Evolutionary conservation across 1,140 invertebrate genomes (phyloP), one percentile per base, ranked within the genome.

Genomic region (Schmidtea mediterranea): DNA sequence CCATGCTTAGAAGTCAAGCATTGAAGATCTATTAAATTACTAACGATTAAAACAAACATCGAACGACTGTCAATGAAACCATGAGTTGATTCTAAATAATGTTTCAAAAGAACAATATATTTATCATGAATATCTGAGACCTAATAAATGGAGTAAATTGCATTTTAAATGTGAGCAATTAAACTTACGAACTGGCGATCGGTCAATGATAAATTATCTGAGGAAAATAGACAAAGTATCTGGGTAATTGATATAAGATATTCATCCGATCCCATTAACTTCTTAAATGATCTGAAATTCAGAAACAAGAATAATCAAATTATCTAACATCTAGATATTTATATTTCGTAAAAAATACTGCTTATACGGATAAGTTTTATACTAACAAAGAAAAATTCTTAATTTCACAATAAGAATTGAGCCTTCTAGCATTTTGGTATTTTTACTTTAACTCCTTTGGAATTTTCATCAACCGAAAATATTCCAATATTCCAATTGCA

Each of bases 151-250:
- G 5, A 10, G 26, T 32, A 3, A 32, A 32, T 32, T 32, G 3
- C 26, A 32, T 32, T 37, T 37, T 6, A 41, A 19, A 5, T 10
- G 3, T 6, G 3, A 19, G 12, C 3, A 41, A 41, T 19, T 23
- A 6, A 23, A 41, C 40, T 19, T 19, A 41, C 40, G 22, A 23
- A 23, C 12, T 19, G 40, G 12, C 40, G 22, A 23, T 19, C 40
- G 12, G 40, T 19, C 12, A 41, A 12, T 19, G 19, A 80, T 75
- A 58, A 83, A 78, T 82, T 67, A 47, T 80, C 74, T 0, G 83
- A 80, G 43, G 78, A 77, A 60, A 90, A 90, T 6, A 92, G 66
- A 38, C 80, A 72, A 53, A 92, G 82, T 43, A 82, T 79, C 59
- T 78, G 78, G 55, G 89, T 69, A 50, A 90, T 77, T 8, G 83